Conservation (phyloP, 2,888 invertebrate genomes). For the Aphodius sticticus region DNA sequence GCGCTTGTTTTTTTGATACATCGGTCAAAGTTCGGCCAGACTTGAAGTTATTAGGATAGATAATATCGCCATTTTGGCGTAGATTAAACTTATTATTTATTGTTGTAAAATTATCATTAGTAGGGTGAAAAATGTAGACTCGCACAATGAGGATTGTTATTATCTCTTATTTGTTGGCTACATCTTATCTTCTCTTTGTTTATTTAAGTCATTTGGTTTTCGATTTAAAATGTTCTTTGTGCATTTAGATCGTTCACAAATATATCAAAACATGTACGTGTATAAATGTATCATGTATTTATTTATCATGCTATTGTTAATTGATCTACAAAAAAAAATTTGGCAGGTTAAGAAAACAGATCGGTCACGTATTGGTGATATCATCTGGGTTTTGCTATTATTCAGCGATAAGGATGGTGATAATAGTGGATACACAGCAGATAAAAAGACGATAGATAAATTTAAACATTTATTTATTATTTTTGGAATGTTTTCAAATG, state of each 20-base stretch:
- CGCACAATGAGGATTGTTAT: neutral
- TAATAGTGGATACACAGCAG: neutral
- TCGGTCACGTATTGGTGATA: neutral
- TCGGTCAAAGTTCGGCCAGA: neutral
- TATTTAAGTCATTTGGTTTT: neutral
- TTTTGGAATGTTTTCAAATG: neutral
- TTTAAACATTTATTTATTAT: neutral
- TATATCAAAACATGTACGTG: neutral
- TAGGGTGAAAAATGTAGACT: neutral
- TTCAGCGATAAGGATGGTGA: neutral
- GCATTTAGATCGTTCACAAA: neutral
- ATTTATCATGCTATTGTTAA: neutral
- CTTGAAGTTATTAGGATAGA: neutral
- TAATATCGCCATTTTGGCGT: neutral
- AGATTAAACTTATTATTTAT: neutral
- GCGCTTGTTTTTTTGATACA: neutral
- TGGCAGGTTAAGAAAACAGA: neutral
- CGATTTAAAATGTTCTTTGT: neutral
- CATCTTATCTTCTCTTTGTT: neutral
- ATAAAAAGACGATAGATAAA: neutral
- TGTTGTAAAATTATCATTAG: neutral
- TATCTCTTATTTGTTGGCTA: neutral
- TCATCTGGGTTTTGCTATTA: neutral
- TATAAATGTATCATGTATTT: too few relatives aligned
- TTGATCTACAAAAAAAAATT: neutral